Evolutionary conservation across 2,797 vertebrate species (phyloP), one percentile per base, ranked within the genome.

Genomic region (Acestrorhynchus altus): DNA sequence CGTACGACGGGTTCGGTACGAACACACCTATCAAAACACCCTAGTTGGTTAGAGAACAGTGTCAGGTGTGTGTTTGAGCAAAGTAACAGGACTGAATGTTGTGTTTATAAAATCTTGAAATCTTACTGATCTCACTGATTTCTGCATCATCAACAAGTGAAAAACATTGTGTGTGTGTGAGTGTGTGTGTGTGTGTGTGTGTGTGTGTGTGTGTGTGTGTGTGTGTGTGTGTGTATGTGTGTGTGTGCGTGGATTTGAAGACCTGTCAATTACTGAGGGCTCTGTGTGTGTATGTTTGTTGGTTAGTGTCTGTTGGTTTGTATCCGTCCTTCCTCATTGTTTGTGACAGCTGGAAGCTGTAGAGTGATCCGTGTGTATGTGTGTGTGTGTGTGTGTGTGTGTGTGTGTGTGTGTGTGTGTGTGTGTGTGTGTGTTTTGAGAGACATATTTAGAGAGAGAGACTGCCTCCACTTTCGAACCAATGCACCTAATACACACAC

Each of bases 311-410:
- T 35, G 31, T 35, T n/a, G n/a, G 26, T 56, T 47, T 26, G 9
- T 46, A 12, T 12, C 26, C 22, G 9, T 56, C 87, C 91, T 88
- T 87, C 79, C 83, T 88, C 85, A 90, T 91, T 92, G 90, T 91
- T 91, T 90, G 89, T 92, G 90, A 92, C 90, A 92, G 91, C 91
- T 91, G 88, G 89, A 86, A 87, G 90, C 83, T 83, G 86, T 4
- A 26, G 20, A 86, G 86, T 76, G 86, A 87, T 88, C 88, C 91
- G 44, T 39, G 39, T 39, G 39, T 8, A 39, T 8, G 39, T 8
- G 8, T 39, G 39, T 39, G 39, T 39, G 39, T 39, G 4, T 39
- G 39, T 39, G 4, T 39, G 40, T 39, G 39, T 39, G 39, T 39
- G 4, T 39, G 39, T 39, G 4, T 39, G 39, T 4, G 40, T 42